Conservation (phyloP, 2,113 vertebrate species). For the Pseudopipra pipra region DNA sequence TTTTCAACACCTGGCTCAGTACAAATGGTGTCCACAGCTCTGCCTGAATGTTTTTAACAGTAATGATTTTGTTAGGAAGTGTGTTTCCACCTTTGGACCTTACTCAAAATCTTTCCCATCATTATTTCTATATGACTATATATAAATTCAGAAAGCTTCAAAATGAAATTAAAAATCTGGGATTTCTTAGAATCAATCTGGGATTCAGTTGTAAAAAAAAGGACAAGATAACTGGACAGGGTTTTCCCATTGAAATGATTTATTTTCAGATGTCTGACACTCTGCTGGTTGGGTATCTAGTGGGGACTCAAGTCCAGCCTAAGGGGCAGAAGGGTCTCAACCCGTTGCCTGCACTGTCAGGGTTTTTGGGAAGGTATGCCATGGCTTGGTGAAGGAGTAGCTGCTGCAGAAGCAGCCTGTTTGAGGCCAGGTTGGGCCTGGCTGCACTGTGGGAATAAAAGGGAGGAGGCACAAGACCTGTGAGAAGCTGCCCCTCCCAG, state of each 20-base stretch:
- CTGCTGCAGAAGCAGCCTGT: not conserved
- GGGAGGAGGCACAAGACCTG: rapidly evolving
- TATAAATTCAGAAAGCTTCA: not conserved
- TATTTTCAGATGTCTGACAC: not conserved
- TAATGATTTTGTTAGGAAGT: not conserved
- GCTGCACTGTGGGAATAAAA: not conserved
- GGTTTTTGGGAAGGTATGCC: not conserved
- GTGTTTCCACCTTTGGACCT: not conserved
- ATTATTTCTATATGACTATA: not conserved
- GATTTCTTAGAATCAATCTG: not conserved
- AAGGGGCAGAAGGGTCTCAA: not conserved
- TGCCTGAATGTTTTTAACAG: not conserved
- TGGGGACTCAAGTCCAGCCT: not conserved
- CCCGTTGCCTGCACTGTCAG: rapidly evolving
- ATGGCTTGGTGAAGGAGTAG: not conserved
- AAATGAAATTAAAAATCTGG: not conserved
- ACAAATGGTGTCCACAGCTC: not conserved
- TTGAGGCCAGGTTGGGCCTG: not conserved
- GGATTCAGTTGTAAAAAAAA: not conserved
- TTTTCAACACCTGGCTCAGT: not conserved
- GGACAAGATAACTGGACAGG: not conserved
- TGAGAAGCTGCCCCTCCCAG: rapidly evolving
- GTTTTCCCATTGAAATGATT: not conserved
- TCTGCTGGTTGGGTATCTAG: not conserved
- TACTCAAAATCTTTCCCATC: not conserved